Base-by-base conservation (phyloP, 2,797 vertebrate species). In the Helicolenus hilgendorfi region DNA sequence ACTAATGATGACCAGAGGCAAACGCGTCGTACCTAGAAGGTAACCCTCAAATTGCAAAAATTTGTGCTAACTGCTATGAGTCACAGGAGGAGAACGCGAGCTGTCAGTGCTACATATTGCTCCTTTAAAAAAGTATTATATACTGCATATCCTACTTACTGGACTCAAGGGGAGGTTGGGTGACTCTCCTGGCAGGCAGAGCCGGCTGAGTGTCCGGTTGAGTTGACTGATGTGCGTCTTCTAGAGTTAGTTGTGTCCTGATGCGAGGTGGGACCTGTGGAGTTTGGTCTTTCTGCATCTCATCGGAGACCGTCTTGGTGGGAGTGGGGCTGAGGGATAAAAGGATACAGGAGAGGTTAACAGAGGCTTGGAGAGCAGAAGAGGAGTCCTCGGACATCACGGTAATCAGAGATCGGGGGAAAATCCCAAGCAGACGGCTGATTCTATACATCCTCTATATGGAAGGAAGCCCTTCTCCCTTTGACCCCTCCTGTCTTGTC, bases 241-340 rank as follows among this genome's bases (percentile, higher is more conserved):
- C 94, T 81, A 62, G 72, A 38, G 26, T 53, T 45, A 81, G 79
- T 2, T 82, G 24, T 24, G 60, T 85, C 85, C 69, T 91, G 78
- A 69, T 88, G 55, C 94, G 90, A n/a, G 91, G 92, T 11, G 92
- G 95, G 22, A 96, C 75, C 58, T 89, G 86, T 15, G 94, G 97
- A 53, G 70, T 77, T 74, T 73, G 84, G 11, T 93, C 94, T 7
- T 49, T 86, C 20, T 92, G 90, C 5, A 35, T 26, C 33, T 96
- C 95, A 85, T 96, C 87, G 0, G 55, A 11, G 5, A 64, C 62
- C 18, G 79, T 79, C 31, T 83, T 81, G 70, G 75, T 88, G 33
- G 27, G 31, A 77, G 88, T 53, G 9, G 82, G 65, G 72, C 91
- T 95, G 82, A 27, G 22, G 60, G 83, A 76, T 22, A 83, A 71